phyloP scores from a whole-genome alignment of 1,140 invertebrate genomes.

The Limonius californicus region DNA sequence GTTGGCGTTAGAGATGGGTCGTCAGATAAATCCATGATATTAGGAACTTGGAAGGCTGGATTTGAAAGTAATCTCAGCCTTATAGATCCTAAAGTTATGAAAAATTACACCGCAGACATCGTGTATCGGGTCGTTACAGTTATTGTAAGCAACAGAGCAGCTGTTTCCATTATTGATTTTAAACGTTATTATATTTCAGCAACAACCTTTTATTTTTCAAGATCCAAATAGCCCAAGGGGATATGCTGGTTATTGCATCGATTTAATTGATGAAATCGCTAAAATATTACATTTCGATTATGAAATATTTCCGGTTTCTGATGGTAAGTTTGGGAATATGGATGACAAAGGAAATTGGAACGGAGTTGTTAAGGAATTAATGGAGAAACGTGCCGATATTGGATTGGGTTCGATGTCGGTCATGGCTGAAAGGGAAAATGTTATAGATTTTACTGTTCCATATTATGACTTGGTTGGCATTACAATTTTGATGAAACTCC shows the following conservation, averaged over 20 bases:
- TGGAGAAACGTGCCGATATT: slow-evolving; percentile 58
- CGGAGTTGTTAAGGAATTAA: slow-evolving; percentile 60
- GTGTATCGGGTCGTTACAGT: slow-evolving; percentile 78
- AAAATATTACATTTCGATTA: slow-evolving; percentile 56
- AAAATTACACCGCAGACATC: slow-evolving; percentile 72
- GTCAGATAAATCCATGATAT: slow-evolving; percentile 57
- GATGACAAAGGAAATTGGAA: slow-evolving; percentile 54
- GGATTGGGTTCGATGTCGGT: slow-evolving; percentile 56
- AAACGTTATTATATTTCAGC: too few relatives aligned
- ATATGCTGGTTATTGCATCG: slow-evolving; percentile 60
- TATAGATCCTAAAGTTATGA: slow-evolving; percentile 60
- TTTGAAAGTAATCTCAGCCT: slow-evolving; percentile 56
- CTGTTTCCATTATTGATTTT: not conserved
- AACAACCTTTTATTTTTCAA: slow-evolving; percentile 52
- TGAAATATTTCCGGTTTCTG: slow-evolving; percentile 51
- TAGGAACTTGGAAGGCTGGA: slow-evolving; percentile 68
- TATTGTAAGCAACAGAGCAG: slow-evolving; percentile 56
- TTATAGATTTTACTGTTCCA: slow-evolving; percentile 62
- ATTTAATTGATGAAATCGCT: slow-evolving; percentile 55
- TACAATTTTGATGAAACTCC: slow-evolving; percentile 60
- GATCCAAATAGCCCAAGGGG: slow-evolving; percentile 32
- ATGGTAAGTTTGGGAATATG: slow-evolving; percentile 55
- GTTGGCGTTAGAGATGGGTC: slow-evolving; percentile 61
- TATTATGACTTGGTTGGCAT: slow-evolving; percentile 64
- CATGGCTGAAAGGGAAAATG: slow-evolving; percentile 60